Evolutionary conservation across 1,140 invertebrate species (phyloP).

Genomic region (Teleogryllus occipitalis): DNA sequence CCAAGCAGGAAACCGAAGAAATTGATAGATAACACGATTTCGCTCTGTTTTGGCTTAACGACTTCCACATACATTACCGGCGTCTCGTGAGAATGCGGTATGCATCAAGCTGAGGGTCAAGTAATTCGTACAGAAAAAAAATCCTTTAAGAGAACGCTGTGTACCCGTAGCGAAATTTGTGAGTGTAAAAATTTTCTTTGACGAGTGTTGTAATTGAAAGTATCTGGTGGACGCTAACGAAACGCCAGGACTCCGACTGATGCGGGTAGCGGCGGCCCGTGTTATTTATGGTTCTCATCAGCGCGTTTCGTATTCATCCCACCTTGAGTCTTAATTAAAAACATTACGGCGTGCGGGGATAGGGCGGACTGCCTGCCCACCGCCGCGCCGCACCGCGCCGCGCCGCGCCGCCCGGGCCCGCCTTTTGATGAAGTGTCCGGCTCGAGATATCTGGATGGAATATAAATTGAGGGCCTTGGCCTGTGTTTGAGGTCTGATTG

Average conservation of each 20-base stretch:
- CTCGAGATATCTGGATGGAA: neutral
- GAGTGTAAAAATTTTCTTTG: neutral
- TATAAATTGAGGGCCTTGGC: neutral
- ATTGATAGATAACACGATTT: neutral
- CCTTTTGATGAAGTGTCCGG: neutral
- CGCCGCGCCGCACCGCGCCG: no score
- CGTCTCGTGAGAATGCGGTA: neutral
- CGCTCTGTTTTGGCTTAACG: neutral
- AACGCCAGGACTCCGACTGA: neutral
- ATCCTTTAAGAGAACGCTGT: neutral
- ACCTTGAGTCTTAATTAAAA: neutral
- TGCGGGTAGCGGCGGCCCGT: neutral
- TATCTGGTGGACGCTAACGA: neutral
- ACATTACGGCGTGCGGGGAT: neutral
- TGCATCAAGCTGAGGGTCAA: neutral
- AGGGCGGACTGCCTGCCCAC: neutral
- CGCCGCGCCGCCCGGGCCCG: no score
- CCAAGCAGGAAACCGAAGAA: neutral
- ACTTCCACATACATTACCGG: neutral
- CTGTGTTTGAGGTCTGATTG: neutral
- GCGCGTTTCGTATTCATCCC: neutral
- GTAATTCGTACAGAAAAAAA: neutral
- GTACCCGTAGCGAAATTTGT: neutral
- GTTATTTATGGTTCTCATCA: slow-evolving; percentile 1
- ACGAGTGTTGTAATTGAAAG: neutral